Conservation (phyloP, 2,888 invertebrate species). For the Mamestra brassicae region DNA sequence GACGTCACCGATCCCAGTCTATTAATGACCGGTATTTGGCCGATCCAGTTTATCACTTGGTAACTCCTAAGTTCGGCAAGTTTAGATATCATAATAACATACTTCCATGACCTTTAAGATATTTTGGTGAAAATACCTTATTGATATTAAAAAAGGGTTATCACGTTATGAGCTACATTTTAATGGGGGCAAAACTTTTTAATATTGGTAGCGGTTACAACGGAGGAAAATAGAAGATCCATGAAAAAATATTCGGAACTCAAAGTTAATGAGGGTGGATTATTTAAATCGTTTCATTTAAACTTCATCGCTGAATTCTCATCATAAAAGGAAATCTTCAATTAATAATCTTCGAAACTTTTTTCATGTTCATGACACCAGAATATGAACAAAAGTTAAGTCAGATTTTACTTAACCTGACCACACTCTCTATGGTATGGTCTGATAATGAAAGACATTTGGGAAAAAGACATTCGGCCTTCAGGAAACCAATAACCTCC, state of each 20-base stretch:
- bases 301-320: not conserved
- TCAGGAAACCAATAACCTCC: not conserved
- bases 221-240: slow-evolving; percentile 5
- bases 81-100: slow-evolving; percentile 40
- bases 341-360: too few relatives aligned
- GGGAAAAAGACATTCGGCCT: too few relatives aligned
- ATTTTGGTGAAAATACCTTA: slow-evolving; percentile 17
- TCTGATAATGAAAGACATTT: too few relatives aligned
- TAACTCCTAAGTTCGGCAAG: slow-evolving; percentile 36
- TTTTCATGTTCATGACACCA: not conserved
- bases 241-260: not conserved
- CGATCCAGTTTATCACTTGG: slow-evolving; percentile 39
- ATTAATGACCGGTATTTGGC: slow-evolving; percentile 42
- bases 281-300: slow-evolving; percentile 15
- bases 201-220: not conserved
- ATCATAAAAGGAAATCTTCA: not conserved
- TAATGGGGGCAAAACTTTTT: slow-evolving; percentile 15
- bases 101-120: slow-evolving; percentile 29
- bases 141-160: slow-evolving; percentile 25
- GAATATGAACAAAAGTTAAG: too few relatives aligned
- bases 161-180: slow-evolving; percentile 1
- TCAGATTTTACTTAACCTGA: too few relatives aligned
- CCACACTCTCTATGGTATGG: too few relatives aligned
- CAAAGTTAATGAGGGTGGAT: not conserved
- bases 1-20: slow-evolving; percentile 30